Conservation (phyloP, 2,113 vertebrate genomes). For the Scopus umbretta region DNA sequence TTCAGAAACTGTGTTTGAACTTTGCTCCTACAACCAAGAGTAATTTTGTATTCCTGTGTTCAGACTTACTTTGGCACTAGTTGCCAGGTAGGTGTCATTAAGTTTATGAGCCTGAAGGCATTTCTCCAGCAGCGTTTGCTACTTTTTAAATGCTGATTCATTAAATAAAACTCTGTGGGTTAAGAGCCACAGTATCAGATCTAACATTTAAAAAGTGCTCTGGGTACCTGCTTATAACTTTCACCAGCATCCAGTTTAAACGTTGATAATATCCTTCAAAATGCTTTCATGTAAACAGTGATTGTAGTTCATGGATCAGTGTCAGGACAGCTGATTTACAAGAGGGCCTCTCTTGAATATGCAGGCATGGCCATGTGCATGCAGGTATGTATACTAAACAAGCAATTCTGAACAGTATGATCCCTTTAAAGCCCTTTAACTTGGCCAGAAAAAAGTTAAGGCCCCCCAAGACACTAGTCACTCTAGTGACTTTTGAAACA, state of each 20-base stretch:
- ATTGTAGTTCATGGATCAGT: not conserved
- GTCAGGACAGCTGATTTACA: not conserved
- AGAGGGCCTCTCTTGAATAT: not conserved
- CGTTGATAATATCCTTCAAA: not conserved
- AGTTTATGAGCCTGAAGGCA: not conserved
- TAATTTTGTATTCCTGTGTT: constrained; percentile 3
- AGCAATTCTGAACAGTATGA: not conserved
- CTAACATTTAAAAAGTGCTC: not conserved
- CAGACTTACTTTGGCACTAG: not conserved
- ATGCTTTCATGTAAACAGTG: not conserved
- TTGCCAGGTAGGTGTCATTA: not conserved
- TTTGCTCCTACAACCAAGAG: not conserved
- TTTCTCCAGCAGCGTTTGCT: not conserved
- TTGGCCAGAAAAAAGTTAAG: not conserved
- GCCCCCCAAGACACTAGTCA: not conserved
- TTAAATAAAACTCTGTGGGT: not conserved
- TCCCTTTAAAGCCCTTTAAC: not conserved
- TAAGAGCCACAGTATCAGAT: not conserved
- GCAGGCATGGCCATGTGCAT: not conserved
- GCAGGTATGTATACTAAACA: not conserved
- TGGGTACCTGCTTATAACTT: not conserved
- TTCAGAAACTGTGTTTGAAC: constrained; percentile 19
- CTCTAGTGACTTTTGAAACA: not conserved
- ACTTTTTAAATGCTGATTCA: constrained; percentile 29
- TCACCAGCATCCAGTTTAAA: not conserved